A percentile compares a stretch with the other conserved stretches of the same genome.
Evolutionary conservation across 2,888 invertebrate genomes (phyloP).

Genomic region (Autographa gamma): DNA sequence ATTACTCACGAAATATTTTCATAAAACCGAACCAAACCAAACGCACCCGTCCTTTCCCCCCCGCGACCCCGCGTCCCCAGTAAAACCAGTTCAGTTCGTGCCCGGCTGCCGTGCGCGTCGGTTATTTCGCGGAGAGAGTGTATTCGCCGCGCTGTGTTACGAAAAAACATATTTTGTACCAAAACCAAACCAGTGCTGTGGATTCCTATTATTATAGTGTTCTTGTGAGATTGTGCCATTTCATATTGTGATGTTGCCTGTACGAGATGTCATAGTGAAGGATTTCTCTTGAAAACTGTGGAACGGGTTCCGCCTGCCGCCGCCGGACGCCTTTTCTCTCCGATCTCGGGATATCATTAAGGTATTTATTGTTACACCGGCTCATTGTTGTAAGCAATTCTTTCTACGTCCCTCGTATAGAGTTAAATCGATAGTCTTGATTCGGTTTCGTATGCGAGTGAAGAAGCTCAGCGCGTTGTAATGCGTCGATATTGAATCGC

Average conservation of each 20-base stretch:
- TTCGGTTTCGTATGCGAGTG: conserved; percentile 71
- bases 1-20: conserved; percentile 89
- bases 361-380: conserved; percentile 89
- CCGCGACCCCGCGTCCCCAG: conserved; percentile 72
- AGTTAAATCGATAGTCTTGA: conserved; percentile 85
- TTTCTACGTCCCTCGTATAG: conserved; percentile 82
- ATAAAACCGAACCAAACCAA: conserved; percentile 87
- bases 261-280: conserved; percentile 82
- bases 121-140: conserved; percentile 66
- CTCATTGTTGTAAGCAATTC: conserved; percentile 88
- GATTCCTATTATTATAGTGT: conserved; percentile 81
- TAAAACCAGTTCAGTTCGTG: conserved; percentile 87
- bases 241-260: conserved; percentile 83
- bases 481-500: conserved; percentile 77
- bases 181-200: conserved; percentile 86
- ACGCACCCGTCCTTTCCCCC: conserved; percentile 80
- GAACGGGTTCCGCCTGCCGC: conserved; percentile 82
- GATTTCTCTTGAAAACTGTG: conserved; percentile 85
- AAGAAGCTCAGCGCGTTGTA: conserved; percentile 67
- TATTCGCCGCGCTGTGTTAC: conserved; percentile 81
- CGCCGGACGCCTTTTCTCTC: conserved; percentile 86
- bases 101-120: conserved; percentile 87
- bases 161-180: conserved; percentile 83
- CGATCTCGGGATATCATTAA: conserved; percentile 89
- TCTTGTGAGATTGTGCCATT: conserved; percentile 85